Conservation (phyloP, 2,797 vertebrate species). For the Periophthalmus magnuspinnatus region DNA sequence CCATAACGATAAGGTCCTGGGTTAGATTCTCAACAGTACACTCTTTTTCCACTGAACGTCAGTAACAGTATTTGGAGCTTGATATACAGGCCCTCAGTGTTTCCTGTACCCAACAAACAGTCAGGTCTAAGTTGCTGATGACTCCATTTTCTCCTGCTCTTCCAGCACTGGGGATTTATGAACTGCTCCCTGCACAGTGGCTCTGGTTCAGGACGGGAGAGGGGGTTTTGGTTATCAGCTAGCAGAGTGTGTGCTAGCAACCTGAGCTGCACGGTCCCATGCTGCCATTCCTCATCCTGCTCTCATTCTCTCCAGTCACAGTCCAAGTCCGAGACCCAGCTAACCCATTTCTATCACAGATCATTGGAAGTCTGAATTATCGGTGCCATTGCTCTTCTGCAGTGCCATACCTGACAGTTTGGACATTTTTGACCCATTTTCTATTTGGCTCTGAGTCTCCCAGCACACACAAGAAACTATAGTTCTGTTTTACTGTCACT, state of each 20-base stretch:
- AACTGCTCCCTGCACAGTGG: conserved; percentile 41
- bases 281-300: conserved; percentile 56
- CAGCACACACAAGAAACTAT: neutral
- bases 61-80: conserved; percentile 47
- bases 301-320: conserved; percentile 46
- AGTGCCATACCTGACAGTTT: conserved; percentile 16
- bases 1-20: no score
- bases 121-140: conserved; percentile 48
- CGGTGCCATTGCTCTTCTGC: conserved; percentile 14
- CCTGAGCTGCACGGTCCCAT: conserved; percentile 30
- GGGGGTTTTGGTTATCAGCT: conserved; percentile 52
- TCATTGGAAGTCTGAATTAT: conserved; percentile 33
- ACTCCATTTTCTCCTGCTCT: conserved; percentile 62
- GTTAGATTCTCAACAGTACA: conserved; percentile 1
- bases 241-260: conserved; percentile 29
- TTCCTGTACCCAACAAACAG: conserved; percentile 60
- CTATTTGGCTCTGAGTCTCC: conserved; percentile 13
- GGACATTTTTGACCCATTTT: conserved; percentile 17
- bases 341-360: conserved; percentile 54
- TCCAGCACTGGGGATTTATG: conserved; percentile 60
- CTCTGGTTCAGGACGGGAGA: conserved; percentile 55
- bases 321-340: conserved; percentile 31
- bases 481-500: neutral
- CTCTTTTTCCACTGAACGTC: neutral
- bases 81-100: conserved; percentile 56